Evolutionary conservation across 2,888 invertebrate genomes (phyloP), one percentile per base, ranked within the genome.

Genomic region (Chrysopilus asiliformis): DNA sequence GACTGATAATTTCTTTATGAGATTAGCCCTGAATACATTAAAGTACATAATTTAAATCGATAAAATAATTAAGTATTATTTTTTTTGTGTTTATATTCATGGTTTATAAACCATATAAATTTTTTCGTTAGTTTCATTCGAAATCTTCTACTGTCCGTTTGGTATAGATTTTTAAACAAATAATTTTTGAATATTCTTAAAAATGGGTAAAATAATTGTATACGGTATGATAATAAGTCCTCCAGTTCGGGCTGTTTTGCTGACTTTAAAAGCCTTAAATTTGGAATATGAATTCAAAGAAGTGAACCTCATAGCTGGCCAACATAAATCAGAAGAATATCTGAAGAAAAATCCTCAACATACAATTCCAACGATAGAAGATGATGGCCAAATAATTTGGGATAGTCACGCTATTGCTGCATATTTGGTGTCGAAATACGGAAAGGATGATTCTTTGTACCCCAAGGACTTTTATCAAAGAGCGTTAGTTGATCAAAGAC

Each of bases 381-480:
- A 59, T 40, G 45, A 47, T 27, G 55, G 49, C 0, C 41, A 43
- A 3, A 41, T 30, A 3, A 45, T 60, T 16, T 50, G 48, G 48
- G 59, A 59, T 20, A 58, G 59, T 4, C 60, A 58, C 36, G 58
- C 58, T 4, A 60, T 59, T 24, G 47, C 43, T 13, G 41, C 50
- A 2, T 59, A 57, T 31, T 43, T 60, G 39, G 52, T 53, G 12
- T 43, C 47, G 33, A 58, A 56, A 36, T 54, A 51, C 35, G 56
- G 42, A 12, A 50, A 50, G 35, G 43, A 48, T 10, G 55, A 56
- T 40, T 37, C 45, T 0, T 45, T 57, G 0, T 58, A 57, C 24
- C 56, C 57, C 9, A 54, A 53, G 41, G 58, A 57, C 36, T 44
- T 52, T 12, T 26, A 46, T 7, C 43, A 44, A 36, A 45, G 55